Evolutionary conservation across 2,888 invertebrate genomes (phyloP).

Genomic region (Chloromyia formosa): DNA sequence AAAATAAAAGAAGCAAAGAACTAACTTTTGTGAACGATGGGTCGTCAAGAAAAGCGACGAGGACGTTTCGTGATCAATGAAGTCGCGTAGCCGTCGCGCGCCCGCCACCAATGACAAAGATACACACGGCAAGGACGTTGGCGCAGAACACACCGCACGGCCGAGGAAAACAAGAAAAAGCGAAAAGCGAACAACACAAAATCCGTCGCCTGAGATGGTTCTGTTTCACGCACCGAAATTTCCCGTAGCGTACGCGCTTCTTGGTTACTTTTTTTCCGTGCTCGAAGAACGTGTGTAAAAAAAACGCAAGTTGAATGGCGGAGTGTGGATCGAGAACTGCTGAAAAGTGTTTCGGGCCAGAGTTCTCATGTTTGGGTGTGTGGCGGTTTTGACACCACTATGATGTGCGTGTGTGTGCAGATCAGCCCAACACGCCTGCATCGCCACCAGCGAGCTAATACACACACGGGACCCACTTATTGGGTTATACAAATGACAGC

Average conservation of each 20-base stretch:
- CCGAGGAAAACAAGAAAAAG: conserved; percentile 10
- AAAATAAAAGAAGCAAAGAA: conserved; percentile 4
- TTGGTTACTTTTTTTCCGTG: conserved; percentile 27
- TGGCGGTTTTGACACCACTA: no score
- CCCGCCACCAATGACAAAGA: conserved; percentile 1
- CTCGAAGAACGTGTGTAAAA: conserved; percentile 28
- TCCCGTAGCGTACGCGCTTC: conserved; percentile 5
- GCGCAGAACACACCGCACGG: neutral
- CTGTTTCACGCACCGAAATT: conserved; percentile 16
- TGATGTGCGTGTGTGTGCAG: neutral
- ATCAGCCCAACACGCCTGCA: no score
- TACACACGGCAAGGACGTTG: neutral
- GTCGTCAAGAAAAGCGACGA: neutral
- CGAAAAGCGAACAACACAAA: neutral
- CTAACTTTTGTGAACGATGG: no score
- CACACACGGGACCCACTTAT: conserved; percentile 1
- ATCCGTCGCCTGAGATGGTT: neutral
- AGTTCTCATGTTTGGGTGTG: no score
- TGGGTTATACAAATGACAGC: conserved; percentile 19
- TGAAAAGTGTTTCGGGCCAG: conserved; percentile 26
- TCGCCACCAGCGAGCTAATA: neutral
- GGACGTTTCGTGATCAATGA: conserved; percentile 29
- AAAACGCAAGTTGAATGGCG: conserved; percentile 32
- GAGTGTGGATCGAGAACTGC: conserved; percentile 38
- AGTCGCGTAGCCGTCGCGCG: neutral